Evolutionary conservation across 2,797 vertebrate species (phyloP).

Genomic region (Tarsius wallacei): DNA sequence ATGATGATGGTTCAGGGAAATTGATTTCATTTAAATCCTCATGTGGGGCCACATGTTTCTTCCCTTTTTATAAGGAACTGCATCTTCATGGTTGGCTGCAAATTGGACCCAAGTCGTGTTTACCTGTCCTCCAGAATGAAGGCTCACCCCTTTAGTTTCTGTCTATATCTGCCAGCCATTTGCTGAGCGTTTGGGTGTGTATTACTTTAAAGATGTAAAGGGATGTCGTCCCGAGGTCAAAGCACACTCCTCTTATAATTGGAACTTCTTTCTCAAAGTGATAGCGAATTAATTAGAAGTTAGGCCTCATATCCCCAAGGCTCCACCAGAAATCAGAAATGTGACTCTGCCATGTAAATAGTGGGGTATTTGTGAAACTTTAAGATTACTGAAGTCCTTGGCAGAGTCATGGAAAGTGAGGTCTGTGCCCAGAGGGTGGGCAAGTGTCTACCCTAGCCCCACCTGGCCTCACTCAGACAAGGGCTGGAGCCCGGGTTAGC

Average conservation of each 20-base stretch:
- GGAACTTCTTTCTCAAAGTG: conserved; percentile 31
- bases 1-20: neutral
- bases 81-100: conserved; percentile 21
- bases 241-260: neutral
- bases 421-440: neutral
- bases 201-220: neutral
- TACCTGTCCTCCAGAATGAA: neutral
- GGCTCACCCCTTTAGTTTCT: neutral
- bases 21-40: conserved; percentile 1
- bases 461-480: neutral
- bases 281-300: neutral
- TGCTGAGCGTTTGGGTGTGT: neutral
- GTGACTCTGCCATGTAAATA: neutral
- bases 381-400: neutral
- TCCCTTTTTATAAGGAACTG: conserved; percentile 4
- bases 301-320: neutral
- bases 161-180: neutral
- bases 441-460: neutral
- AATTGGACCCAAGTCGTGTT: neutral
- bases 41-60: neutral
- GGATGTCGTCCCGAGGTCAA: neutral
- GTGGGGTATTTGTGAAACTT: neutral
- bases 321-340: neutral
- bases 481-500: neutral
- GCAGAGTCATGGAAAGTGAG: neutral